Evolutionary conservation across 2,888 invertebrate genomes (phyloP).

Genomic region (Leptinotarsa peninsularis): DNA sequence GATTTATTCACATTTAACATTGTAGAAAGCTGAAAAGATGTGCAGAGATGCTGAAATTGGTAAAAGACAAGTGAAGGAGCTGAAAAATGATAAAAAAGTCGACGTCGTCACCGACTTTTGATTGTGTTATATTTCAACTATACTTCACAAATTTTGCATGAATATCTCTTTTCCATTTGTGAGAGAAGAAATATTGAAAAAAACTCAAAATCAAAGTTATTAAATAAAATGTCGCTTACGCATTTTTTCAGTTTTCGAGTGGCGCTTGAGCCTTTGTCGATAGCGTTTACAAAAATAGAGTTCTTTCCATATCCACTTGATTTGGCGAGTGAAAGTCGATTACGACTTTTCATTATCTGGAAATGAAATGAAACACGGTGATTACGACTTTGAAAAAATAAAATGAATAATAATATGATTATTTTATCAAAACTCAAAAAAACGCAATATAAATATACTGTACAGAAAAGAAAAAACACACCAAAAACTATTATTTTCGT

Average conservation of each 20-base stretch:
- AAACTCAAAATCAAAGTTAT: background rate
- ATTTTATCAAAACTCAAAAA: slow-evolving; percentile 3
- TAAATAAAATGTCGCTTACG: slow-evolving; percentile 15
- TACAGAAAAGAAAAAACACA: slow-evolving; percentile 8
- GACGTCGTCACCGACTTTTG: background rate
- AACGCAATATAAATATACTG: slow-evolving; percentile 1
- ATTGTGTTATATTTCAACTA: slow-evolving; percentile 10
- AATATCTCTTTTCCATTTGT: background rate
- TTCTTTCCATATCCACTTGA: slow-evolving; percentile 3
- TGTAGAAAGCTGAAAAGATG: no score
- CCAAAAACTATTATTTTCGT: background rate
- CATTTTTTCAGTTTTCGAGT: slow-evolving; percentile 17
- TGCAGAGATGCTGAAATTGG: no score
- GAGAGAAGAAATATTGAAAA: background rate
- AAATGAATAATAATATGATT: background rate
- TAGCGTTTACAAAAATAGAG: background rate
- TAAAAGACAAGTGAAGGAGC: no score
- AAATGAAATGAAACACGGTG: slow-evolving; percentile 7
- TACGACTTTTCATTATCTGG: slow-evolving; percentile 17
- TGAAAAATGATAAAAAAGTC: no score
- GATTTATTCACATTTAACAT: no score
- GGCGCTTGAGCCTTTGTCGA: slow-evolving; percentile 12
- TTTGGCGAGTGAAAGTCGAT: slow-evolving; percentile 1
- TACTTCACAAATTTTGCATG: slow-evolving; percentile 17
- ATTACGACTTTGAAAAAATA: slow-evolving; percentile 17